Conservation (phyloP, 2,888 invertebrate genomes). For the Tortrix viridana region DNA sequence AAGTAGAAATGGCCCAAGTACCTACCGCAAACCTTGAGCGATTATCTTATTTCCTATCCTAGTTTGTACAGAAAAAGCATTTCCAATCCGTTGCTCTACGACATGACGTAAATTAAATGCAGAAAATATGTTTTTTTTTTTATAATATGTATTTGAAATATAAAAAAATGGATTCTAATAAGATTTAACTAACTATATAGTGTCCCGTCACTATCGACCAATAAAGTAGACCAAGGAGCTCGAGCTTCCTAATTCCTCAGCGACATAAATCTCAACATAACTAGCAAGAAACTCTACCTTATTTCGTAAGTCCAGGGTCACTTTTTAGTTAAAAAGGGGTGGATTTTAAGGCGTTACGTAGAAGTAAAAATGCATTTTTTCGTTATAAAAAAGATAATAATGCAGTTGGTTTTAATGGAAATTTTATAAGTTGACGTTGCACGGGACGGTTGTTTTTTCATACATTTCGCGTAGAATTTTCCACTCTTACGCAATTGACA, state of each 20-base stretch:
- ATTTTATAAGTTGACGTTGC: slow-evolving; percentile 75
- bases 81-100: too few species aligned
- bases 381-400: slow-evolving; percentile 82
- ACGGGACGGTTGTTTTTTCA: slow-evolving; percentile 74
- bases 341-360: slow-evolving; percentile 49
- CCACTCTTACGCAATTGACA: slow-evolving; percentile 62
- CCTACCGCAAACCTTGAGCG: too few species aligned
- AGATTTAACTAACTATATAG: slow-evolving; percentile 9
- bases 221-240: slow-evolving; percentile 79
- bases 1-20: too few species aligned
- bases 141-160: background rate
- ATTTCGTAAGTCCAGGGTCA: slow-evolving; percentile 46
- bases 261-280: slow-evolving; percentile 50
- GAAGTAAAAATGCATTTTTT: slow-evolving; percentile 68
- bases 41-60: too few species aligned
- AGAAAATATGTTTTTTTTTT: too few species aligned
- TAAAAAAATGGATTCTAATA: background rate
- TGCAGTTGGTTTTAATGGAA: slow-evolving; percentile 79
- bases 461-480: slow-evolving; percentile 62
- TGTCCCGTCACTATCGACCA: slow-evolving; percentile 66
- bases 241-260: slow-evolving; percentile 44
- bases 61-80: too few species aligned
- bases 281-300: slow-evolving; percentile 50
- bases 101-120: too few species aligned
- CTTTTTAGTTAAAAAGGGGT: slow-evolving; percentile 37